Conservation (phyloP, 2,888 invertebrate species). For the Andrena trimmerana region DNA sequence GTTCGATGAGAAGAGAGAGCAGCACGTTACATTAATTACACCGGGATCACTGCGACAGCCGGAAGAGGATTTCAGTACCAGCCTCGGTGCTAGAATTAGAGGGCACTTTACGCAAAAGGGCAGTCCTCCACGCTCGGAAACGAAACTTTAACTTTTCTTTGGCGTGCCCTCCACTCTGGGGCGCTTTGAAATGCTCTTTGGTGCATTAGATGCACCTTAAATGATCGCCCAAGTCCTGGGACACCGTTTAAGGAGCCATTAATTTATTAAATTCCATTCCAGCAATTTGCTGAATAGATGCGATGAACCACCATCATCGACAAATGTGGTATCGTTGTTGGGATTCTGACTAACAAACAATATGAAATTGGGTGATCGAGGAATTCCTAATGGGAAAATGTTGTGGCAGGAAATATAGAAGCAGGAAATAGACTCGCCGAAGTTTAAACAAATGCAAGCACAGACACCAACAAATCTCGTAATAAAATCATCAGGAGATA, state of each 20-base stretch:
- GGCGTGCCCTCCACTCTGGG: conserved; percentile 20
- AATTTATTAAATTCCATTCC: conserved; percentile 22
- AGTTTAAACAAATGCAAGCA: no score
- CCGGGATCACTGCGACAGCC: conserved; percentile 48
- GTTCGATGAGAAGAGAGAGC: conserved; percentile 58
- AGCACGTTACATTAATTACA: conserved; percentile 65
- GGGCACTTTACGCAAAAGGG: conserved; percentile 42
- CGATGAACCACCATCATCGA: not conserved
- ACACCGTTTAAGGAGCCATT: not conserved
- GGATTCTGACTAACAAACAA: not conserved
- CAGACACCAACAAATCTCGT: no score
- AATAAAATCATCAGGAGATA: no score
- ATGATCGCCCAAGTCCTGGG: conserved; percentile 5
- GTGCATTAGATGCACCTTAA: not conserved
- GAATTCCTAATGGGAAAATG: no score
- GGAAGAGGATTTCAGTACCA: conserved; percentile 40
- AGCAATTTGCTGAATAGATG: not conserved
- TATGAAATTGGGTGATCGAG: no score
- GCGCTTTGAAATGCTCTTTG: conserved; percentile 2
- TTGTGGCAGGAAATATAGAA: no score
- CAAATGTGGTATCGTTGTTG: not conserved
- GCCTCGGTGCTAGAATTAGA: conserved; percentile 54
- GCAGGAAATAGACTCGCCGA: no score
- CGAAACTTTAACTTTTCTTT: conserved; percentile 50
- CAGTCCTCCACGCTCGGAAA: conserved; percentile 16